These are phyloP conservation scores for Emydoidea blandingii DNA, from an alignment of 2,797 vertebrate genomes.

Conservation along the genomic window DNA sequence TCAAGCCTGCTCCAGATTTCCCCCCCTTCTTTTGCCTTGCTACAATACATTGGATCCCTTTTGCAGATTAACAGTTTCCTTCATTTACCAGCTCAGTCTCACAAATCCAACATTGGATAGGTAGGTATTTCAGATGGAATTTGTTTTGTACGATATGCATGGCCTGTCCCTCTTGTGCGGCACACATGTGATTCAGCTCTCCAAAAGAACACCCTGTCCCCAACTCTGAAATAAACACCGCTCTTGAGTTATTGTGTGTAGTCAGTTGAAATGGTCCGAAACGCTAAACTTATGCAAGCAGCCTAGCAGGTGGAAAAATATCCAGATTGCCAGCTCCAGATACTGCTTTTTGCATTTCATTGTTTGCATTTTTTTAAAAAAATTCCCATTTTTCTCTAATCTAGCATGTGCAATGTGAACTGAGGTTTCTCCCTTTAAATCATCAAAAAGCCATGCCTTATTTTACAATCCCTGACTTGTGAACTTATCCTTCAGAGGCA, in stretches of 20 bases:
- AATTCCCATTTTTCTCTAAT: neutral
- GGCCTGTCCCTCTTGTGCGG: neutral
- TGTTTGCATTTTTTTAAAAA: neutral
- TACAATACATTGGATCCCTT: neutral
- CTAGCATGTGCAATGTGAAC: neutral
- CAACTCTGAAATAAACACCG: constrained; percentile 1
- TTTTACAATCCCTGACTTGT: neutral
- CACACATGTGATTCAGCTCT: constrained; percentile 11
- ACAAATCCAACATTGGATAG: neutral
- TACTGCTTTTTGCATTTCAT: neutral
- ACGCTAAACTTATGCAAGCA: constrained; percentile 1
- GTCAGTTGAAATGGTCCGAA: neutral
- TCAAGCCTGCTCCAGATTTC: neutral
- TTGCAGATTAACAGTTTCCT: neutral
- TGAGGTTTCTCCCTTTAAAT: neutral
- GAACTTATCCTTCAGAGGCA: neutral
- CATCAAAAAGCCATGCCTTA: neutral
- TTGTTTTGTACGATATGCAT: neutral
- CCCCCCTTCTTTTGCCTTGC: neutral
- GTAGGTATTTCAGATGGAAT: constrained; percentile 14
- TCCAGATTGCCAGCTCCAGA: neutral
- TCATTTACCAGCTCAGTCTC: neutral
- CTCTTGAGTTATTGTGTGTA: constrained; percentile 26
- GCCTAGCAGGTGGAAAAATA: neutral
- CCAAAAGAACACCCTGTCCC: constrained; percentile 51